Evolutionary conservation across 2,797 vertebrate genomes (phyloP), one percentile per base, ranked within the genome.

Genomic region (Gymnoscopelus microlampas): DNA sequence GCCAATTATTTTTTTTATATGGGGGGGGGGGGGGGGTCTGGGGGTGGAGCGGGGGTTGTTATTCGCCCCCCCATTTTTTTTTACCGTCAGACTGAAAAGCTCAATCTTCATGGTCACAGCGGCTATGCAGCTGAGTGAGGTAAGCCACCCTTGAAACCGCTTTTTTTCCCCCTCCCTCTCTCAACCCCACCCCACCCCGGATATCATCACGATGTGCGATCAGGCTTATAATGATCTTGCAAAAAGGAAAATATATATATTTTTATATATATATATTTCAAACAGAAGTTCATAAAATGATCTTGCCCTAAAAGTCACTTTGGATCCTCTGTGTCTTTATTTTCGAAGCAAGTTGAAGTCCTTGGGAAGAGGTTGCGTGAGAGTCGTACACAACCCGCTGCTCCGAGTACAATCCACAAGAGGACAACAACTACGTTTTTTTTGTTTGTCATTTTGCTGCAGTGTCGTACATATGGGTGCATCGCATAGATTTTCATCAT

Each of bases 61-160:
- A 92, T 94, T 91, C 58, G 76, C 75, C 82, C 79, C 70, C 1
- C 5, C 32, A 35, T 35, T 84, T 19, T 19, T 19, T 19, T 19
- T 93, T 90, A 68, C 91, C 91, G 81, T 91, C 91, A 94, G 93
- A 93, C 92, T 90, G 88, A 89, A 92, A 83, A 84, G 91, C 93
- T 92, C 92, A 94, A 95, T 96, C 94, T 93, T 94, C 91, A 92
- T 92, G 85, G 91, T 95, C 93, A 95, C 95, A 95, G 95, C 94
- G 90, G 95, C 93, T 93, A 84, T 92, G 93, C 70, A 76, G 94
- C 94, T 93, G 95, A 96, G 95, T 93, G 95, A 96, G 95, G 96
- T 95, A 96, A 95, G 92, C 94, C 94, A 93, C 93, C 94, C 92
- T 94, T 57, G 66, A 13, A 13, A 89, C 92, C 63, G 71, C 67